Evolutionary conservation across 2,113 vertebrate species (phyloP).

Genomic region (Mystacornis crossleyi): DNA sequence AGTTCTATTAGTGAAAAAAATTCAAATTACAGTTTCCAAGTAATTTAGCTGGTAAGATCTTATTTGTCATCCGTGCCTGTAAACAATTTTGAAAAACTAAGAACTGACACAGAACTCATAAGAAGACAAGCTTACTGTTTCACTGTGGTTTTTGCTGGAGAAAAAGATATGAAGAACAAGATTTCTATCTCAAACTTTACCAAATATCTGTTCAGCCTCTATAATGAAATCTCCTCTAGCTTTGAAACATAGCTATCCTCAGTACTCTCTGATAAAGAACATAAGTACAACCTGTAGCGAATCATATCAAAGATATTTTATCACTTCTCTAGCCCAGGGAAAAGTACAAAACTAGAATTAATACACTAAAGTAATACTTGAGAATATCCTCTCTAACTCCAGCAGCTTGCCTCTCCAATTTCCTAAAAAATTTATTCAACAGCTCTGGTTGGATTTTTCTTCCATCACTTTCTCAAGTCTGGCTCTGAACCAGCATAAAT

Average conservation of each 20-base stretch:
- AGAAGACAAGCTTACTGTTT: not conserved
- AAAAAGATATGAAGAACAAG: not conserved
- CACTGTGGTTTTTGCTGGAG: not conserved
- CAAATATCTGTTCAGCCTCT: not conserved
- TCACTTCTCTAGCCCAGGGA: not conserved
- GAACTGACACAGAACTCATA: not conserved
- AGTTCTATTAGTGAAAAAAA: not conserved
- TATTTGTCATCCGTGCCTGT: not conserved
- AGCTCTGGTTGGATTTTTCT: not conserved
- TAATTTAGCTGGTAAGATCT: not conserved
- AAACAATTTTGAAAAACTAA: not conserved
- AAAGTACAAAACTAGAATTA: not conserved
- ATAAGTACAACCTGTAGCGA: fast-evolving
- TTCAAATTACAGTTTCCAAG: not conserved
- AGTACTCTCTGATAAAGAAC: not conserved
- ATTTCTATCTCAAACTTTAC: not conserved
- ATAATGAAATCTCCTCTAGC: not conserved
- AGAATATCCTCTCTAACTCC: not conserved
- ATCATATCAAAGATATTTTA: not conserved
- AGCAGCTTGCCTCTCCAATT: not conserved
- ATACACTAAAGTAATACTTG: not conserved
- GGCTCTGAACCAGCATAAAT: not conserved
- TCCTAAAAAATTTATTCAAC: not conserved
- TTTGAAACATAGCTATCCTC: not conserved
- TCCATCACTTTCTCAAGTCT: not conserved